A percentile compares a stretch with the other conserved stretches of the same genome.
These are phyloP conservation scores for Tetranychus truncatus DNA, from an alignment of 2,888 invertebrate genomes.

Conservation along the genomic window DNA sequence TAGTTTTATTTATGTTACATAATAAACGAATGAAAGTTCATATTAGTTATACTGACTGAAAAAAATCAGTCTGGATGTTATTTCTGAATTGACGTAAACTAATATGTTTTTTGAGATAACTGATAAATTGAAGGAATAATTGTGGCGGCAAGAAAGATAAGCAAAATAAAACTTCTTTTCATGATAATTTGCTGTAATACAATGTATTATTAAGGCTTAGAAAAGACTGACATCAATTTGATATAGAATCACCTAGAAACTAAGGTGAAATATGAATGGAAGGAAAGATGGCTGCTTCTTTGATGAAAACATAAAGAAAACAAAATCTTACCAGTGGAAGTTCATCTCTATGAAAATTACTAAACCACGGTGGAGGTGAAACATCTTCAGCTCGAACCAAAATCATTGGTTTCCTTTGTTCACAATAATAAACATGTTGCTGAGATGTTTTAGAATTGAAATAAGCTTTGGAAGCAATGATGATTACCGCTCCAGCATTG, in stretches of 20 bases:
- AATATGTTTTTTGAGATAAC: too few relatives aligned
- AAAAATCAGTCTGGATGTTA: too few relatives aligned
- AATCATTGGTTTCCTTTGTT: slow-evolving; percentile 33
- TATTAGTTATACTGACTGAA: too few relatives aligned
- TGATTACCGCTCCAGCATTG: slow-evolving; percentile 24
- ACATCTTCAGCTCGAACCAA: slow-evolving; percentile 31
- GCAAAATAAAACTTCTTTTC: too few relatives aligned
- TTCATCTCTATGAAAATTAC: slow-evolving; percentile 25
- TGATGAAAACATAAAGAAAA: not conserved
- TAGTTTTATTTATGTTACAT: too few relatives aligned
- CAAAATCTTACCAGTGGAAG: slow-evolving; percentile 21
- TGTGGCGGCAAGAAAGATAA: too few relatives aligned
- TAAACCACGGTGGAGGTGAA: slow-evolving; percentile 25
- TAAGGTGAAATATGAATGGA: too few relatives aligned
- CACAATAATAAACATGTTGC: slow-evolving; percentile 34
- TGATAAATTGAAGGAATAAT: too few relatives aligned
- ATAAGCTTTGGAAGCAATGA: slow-evolving; percentile 25
- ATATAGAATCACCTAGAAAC: too few relatives aligned
- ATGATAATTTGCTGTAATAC: too few relatives aligned
- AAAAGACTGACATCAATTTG: not conserved
- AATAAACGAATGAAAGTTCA: too few relatives aligned
- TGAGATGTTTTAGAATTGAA: slow-evolving; percentile 25
- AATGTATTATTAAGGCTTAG: not conserved
- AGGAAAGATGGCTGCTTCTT: not conserved
- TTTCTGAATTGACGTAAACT: too few relatives aligned